These are phyloP conservation scores for Phyllostomus discolor DNA, from an alignment of 2,113 vertebrate species.

Conservation along the genomic window DNA sequence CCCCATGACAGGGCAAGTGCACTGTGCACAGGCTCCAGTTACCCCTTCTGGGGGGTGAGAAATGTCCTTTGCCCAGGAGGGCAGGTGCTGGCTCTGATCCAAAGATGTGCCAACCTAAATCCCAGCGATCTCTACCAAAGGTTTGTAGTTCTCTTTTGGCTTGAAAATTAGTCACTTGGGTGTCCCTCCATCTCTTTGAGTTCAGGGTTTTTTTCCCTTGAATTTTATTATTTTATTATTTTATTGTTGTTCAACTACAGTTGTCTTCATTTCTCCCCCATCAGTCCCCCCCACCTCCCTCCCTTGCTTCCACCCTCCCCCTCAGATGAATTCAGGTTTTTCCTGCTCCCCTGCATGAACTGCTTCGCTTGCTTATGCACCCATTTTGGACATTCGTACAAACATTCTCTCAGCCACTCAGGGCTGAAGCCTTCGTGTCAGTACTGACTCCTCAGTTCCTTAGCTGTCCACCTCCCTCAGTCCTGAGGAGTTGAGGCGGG, in stretches of 20 bases:
- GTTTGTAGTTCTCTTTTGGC: not conserved
- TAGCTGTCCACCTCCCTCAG: not conserved
- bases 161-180: not conserved
- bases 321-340: not conserved
- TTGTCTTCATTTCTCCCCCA: no score
- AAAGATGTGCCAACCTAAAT: not conserved
- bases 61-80: not conserved
- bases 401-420: not conserved
- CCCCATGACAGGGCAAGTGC: accelerated
- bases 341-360: not conserved
- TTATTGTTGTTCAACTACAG: no score
- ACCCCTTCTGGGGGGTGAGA: not conserved
- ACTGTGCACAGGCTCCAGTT: not conserved
- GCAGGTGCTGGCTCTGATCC: not conserved
- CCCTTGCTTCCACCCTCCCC: no score
- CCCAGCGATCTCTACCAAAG: not conserved
- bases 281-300: no score
- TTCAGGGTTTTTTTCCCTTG: no score
- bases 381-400: not conserved
- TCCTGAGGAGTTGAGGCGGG: not conserved
- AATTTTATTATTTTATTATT: no score
- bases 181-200: not conserved
- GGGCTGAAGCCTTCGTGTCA: not conserved
- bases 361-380: not conserved
- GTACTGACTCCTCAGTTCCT: not conserved